Base-by-base conservation (phyloP, 2,888 invertebrate genomes). In the Cryptophagus acutangulus region DNA sequence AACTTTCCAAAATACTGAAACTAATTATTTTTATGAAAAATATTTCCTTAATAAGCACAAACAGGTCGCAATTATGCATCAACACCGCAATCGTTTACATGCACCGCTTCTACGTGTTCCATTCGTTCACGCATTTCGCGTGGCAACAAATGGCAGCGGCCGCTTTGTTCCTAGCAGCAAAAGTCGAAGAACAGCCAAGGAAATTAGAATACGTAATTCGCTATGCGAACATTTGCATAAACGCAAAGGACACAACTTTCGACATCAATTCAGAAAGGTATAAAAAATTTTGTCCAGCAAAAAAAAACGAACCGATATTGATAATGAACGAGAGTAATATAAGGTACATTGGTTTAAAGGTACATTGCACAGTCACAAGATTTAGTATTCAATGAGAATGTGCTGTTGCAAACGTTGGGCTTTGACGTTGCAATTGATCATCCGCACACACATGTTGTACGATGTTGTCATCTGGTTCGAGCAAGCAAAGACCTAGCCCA, bases 81-180 rank as follows among this genome's bases (percentile, higher is more conserved):
- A 97, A 96, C 73, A 96, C 96, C 46, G 97, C 96, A 18, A 96
- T 96, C 63, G 96, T 97, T 40, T 97, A 97, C 65, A 95, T 97
- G 95, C 97, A 99, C 73, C 81, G 97, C 40, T 99, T 97, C 74
- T 99, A 95, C 73, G 93, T 96, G 73, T 95, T 92, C 75, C 96
- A 97, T 69, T 93, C 96, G 10, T 92, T 99, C 73, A 84, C 89
- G 36, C 87, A 88, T 67, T 97, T 96, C 70, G 91, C 93, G 72
- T 82, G 94, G 67, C 89, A 93, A 71, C 84, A 89, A 38, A 90
- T 97, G 68, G 92, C 95, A 6, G 84, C 94, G 2, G 94, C 96
- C 2, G 87, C 94, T 38, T 75, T 99, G 36, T 99, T 99, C 71
- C 76, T 99, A 55, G 95, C 97, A 45, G 96, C 96, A 48, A 99